Base-by-base conservation (phyloP, 2,888 invertebrate species). In the Eupithecia vulgata region DNA sequence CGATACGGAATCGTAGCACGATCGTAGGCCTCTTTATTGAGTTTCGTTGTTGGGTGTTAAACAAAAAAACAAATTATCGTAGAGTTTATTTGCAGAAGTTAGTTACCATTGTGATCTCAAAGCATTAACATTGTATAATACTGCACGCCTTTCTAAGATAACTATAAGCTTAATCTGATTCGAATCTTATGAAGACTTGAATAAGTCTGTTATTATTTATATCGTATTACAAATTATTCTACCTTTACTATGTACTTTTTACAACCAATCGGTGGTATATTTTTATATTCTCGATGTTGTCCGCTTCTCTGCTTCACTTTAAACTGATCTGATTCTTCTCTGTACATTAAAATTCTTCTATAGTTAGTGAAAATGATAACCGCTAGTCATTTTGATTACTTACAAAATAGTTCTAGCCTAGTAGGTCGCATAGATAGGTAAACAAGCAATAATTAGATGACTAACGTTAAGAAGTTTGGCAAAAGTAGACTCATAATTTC, bases 371-470 rank as follows among this genome's bases (percentile, higher is more conserved):
- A 81, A 78, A 82, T 71, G 40, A 69, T 81, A 78, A 82, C 81
- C 71, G 77, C 79, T 86, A 84, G 82, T 79, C 74, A 80, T 81
- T 85, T 75, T 37, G 34, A 70, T 81, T 83, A 81, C 81, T 71
- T 83, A 84, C 73, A 78, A 79, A 81, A 78, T 82, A 81, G 48
- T 81, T 80, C 80, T 87, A 88, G 86, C 79, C 35, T 82, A 77
- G 82, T 87, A 87, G 87, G 75, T 81, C 74, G 81, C 82, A 82
- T 93, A 93, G 90, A 81, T 90, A 92, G 90, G 82, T 91, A 91
- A 89, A 88, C 81, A 88, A 93, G 93, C 93, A 93, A 93, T 93
- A 93, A 91, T 88, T 91, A 90, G 88, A 87, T 81, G 79, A 85
- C 81, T 70, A 85, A 88, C 87, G 85, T 89, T 87, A 88, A 80